Base-by-base conservation (phyloP, 2,797 vertebrate species). In the Lateolabrax maculatus region DNA sequence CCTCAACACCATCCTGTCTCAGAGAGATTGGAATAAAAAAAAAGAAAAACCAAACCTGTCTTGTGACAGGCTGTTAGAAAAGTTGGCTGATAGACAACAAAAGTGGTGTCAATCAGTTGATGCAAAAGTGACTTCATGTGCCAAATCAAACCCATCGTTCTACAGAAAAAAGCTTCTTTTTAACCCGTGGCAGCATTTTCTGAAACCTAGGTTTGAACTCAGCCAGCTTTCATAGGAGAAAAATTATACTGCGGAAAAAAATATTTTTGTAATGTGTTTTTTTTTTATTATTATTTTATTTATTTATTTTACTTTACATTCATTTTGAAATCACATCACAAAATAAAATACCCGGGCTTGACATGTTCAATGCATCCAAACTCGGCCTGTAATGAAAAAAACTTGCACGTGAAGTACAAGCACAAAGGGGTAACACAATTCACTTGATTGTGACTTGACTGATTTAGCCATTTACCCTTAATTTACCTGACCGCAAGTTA, bases 101-200 rank as follows among this genome's bases (percentile, higher is more conserved):
- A 83, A 49, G 57, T 34, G 25, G 25, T 53, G 81, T 88, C 81
- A 77, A 69, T 82, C 81, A 76, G 27, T 10, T 51, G 52, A 69
- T 49, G 64, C 46, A 53, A 71, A 84, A 77, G 72, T 79, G 76
- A 77, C 74, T 70, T 72, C 55, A 66, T 71, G 66, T 69, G 76
- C 46, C 78, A 81, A 82, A 86, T 75, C 70, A 77, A 76, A 66
- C 78, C 78, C 65, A 39, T 12, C 39, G 11, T 3, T 34, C 44
- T 58, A 23, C 11, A 68, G 52, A 73, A 72, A 57, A 76, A 57
- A 66, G 29, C 0, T 9, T 68, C 16, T 41, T 52, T 71, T 60
- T 56, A 77, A 69, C 66, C 68, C 11, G 29, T 67, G 64, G 37
- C 71, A 77, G 53, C 23, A 21, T 58, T 56, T 10, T 53, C 36